phyloP scores from a whole-genome alignment of 2,888 invertebrate genomes.

The Chironomus tentans region DNA sequence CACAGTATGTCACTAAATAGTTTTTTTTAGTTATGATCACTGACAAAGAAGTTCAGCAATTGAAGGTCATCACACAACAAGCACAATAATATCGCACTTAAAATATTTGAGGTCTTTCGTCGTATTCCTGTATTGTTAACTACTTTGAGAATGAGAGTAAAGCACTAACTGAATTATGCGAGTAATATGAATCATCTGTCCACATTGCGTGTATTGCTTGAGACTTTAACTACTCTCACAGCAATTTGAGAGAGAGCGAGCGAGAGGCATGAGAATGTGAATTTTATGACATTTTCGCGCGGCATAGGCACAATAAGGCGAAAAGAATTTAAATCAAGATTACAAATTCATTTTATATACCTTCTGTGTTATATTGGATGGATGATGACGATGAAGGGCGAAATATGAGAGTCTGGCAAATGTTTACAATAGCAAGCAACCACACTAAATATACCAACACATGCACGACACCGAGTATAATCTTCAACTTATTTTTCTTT shows the following conservation, averaged over 20 bases:
- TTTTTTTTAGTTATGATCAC: too few relatives aligned
- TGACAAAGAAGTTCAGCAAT: too few relatives aligned
- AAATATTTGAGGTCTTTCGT: too few relatives aligned
- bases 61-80: too few relatives aligned
- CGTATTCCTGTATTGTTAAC: too few relatives aligned
- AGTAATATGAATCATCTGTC: constrained; percentile 6
- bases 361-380: background rate
- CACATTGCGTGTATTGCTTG: background rate
- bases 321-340: constrained; percentile 1
- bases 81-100: too few relatives aligned
- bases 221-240: background rate
- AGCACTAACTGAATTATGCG: background rate
- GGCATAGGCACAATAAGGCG: background rate
- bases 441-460: background rate
- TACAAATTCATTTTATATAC: background rate
- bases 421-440: constrained; percentile 1
- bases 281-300: constrained; percentile 23
- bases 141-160: background rate
- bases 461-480: background rate
- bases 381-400: background rate
- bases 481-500: background rate
- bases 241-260: background rate
- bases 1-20: background rate
- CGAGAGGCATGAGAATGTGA: background rate
- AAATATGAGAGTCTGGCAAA: constrained; percentile 8